Evolutionary conservation across 2,888 invertebrate species (phyloP), one percentile per base, ranked within the genome.

Genomic region (Drosophila cognata): DNA sequence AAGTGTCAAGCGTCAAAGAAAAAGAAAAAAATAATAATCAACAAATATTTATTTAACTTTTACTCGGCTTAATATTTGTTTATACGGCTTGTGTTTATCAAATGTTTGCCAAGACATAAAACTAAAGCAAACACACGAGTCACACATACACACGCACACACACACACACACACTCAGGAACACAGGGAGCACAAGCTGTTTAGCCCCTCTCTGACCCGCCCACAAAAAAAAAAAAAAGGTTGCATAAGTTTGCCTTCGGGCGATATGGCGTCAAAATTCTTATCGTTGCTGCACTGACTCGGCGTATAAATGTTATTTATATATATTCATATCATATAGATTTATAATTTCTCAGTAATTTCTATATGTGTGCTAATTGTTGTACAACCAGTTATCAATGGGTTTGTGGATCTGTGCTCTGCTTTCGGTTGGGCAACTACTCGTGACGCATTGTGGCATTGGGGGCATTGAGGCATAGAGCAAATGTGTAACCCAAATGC

Each of bases 31-130:
- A 38, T 13, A 67, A 67, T 67, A 74, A 73, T 71, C 67, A 68
- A 65, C 77, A 77, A 79, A 79, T 79, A 78, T 78, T 67, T 77
- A 69, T 64, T 78, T 66, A 69, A 71, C 71, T 78, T 80, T 81
- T 79, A 66, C 73, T 55, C 67, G 58, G 51, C 46, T 61, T 66
- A 68, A 83, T 88, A 79, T 70, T 72, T 88, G 53, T 71, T 67
- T 83, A 65, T 69, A 69, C 72, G 67, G 71, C 50, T 69, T 65
- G 74, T 64, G 74, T 67, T 85, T 86, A 84, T 88, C 82, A 79
- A 84, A 82, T 88, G 86, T 86, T 86, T 86, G 88, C 67, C 75
- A 60, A 85, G 75, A 77, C 82, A 78, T 88, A 85, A 83, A 86
- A 75, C 80, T 74, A 74, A 80, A 72, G 68, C 83, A 83, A 79